A percentile compares a stretch with the other conserved stretches of the same genome.
These are phyloP conservation scores for Lepidurus packardi DNA, from an alignment of 1,140 invertebrate genomes.

Conservation along the genomic window DNA sequence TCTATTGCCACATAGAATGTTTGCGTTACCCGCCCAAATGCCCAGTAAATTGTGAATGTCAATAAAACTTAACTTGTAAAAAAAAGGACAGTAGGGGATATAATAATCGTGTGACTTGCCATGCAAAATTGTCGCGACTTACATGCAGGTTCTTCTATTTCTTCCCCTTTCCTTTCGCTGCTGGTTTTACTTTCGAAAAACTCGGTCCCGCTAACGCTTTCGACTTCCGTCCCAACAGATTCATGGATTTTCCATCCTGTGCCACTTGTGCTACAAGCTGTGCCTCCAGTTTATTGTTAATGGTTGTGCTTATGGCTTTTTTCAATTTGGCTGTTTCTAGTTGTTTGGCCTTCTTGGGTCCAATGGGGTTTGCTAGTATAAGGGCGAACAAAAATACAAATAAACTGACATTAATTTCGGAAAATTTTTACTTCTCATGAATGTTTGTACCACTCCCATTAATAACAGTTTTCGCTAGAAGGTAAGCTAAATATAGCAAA, in stretches of 20 bases:
- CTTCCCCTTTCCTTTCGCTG: neutral
- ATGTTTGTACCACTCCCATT: too few species aligned
- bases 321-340: slow-evolving; percentile 32
- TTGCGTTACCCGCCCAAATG: slow-evolving; percentile 33
- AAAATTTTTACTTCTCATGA: too few species aligned
- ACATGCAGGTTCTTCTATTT: neutral
- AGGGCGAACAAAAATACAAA: neutral
- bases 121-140: neutral
- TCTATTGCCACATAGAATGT: slow-evolving; percentile 35
- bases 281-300: slow-evolving; percentile 34
- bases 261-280: slow-evolving; percentile 32
- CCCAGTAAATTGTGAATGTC: slow-evolving; percentile 31
- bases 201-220: slow-evolving; percentile 24
- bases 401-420: neutral
- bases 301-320: slow-evolving; percentile 34
- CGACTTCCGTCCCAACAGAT: slow-evolving; percentile 29
- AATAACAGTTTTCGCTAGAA: too few species aligned
- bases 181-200: slow-evolving; percentile 11
- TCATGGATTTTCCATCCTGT: slow-evolving; percentile 30
- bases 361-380: slow-evolving; percentile 30
- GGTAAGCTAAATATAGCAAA: too few species aligned
- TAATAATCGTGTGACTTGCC: neutral
- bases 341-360: slow-evolving; percentile 29
- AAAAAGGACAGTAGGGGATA: neutral
- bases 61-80: slow-evolving; percentile 4